Evolutionary conservation across 64 coral and sea anemone genomes (phyloP).

Genomic region (Porites australiensis): DNA sequence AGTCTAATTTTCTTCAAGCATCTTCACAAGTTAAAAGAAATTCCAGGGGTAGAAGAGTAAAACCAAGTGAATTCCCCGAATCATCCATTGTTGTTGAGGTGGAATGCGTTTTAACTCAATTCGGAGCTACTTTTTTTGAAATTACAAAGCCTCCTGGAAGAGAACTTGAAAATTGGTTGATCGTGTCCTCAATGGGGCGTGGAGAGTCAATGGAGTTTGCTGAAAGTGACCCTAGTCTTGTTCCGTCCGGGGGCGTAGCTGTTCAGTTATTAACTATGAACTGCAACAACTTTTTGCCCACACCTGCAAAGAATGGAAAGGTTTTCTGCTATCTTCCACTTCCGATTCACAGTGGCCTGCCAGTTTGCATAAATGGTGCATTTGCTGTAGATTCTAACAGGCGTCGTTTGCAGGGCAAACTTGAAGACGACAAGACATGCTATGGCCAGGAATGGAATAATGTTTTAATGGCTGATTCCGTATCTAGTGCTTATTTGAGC

Average conservation of each 20-base stretch:
- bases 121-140: not conserved
- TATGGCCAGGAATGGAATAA: slow-evolving; percentile 65
- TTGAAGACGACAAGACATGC: slow-evolving; percentile 65
- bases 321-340: slow-evolving; percentile 80
- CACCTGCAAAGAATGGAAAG: not conserved
- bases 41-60: no score
- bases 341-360: slow-evolving; percentile 62
- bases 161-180: slow-evolving; percentile 32
- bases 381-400: slow-evolving; percentile 72
- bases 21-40: not conserved
- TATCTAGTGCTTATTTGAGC: slow-evolving; percentile 43
- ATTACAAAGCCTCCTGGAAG: accelerated
- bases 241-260: slow-evolving; percentile 76
- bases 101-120: not conserved
- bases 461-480: slow-evolving; percentile 55
- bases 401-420: slow-evolving; percentile 54
- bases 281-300: not conserved
- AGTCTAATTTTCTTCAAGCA: slow-evolving; percentile 73
- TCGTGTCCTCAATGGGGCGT: slow-evolving; percentile 65
- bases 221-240: slow-evolving; percentile 28
- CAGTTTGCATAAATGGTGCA: slow-evolving; percentile 65
- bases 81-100: not conserved
- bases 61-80: not conserved
- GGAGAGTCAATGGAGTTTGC: slow-evolving; percentile 34
- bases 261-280: slow-evolving; percentile 6